phyloP scores from a whole-genome alignment of 92 coral and sea anemone species.

The Palythoa grandiflora region DNA sequence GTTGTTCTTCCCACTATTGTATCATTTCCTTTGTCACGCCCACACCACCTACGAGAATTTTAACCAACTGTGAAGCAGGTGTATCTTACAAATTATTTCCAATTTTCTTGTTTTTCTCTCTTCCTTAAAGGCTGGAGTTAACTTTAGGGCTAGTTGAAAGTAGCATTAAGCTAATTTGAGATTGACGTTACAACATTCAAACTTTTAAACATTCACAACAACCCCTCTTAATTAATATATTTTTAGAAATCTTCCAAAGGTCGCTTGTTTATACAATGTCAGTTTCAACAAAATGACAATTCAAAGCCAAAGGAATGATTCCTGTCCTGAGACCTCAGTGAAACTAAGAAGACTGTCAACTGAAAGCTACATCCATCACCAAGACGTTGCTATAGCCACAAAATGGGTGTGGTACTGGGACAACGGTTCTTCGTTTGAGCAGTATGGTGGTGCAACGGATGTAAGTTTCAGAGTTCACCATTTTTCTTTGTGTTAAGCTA shows the following conservation, averaged over 20 bases:
- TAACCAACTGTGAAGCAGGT: too few species aligned
- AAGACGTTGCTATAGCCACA: neutral
- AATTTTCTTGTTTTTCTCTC: too few species aligned
- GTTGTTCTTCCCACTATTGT: too few species aligned
- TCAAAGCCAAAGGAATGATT: neutral
- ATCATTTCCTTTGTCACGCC: too few species aligned
- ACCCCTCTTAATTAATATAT: neutral
- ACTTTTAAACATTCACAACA: neutral
- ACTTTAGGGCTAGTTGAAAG: too few species aligned
- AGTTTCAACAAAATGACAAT: neutral
- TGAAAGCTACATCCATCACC: neutral
- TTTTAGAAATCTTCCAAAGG: neutral
- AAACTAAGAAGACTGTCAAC: constrained; percentile 22
- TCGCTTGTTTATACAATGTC: neutral
- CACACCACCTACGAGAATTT: too few species aligned
- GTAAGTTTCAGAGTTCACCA: neutral
- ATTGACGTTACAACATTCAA: too few species aligned
- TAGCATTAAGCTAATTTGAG: too few species aligned
- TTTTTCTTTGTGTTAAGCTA: neutral
- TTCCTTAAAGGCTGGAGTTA: too few species aligned
- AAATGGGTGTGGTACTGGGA: constrained; percentile 37
- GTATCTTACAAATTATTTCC: too few species aligned
- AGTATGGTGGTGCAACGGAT: neutral
- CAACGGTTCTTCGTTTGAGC: neutral
- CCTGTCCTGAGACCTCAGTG: neutral